These are phyloP conservation scores for Ips typographus DNA, from an alignment of 1,140 invertebrate species.

Conservation along the genomic window DNA sequence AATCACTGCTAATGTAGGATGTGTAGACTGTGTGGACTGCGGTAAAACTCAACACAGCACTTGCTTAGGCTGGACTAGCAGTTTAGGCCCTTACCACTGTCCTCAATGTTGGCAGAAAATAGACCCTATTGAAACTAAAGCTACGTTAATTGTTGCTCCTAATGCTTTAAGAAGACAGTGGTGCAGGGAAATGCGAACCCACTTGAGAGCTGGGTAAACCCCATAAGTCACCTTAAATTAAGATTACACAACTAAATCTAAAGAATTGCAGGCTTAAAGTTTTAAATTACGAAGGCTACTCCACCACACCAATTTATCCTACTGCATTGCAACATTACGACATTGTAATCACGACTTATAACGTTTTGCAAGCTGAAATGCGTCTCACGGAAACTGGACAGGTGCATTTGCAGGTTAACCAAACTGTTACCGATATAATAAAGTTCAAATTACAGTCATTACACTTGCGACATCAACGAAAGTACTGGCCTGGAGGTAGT, in stretches of 20 bases:
- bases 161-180: conserved; percentile 69
- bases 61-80: conserved; percentile 60
- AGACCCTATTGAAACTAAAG: conserved; percentile 57
- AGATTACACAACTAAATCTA: neutral
- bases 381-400: conserved; percentile 51
- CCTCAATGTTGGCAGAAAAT: conserved; percentile 64
- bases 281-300: conserved; percentile 59
- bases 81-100: conserved; percentile 57
- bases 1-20: conserved; percentile 16
- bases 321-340: conserved; percentile 66
- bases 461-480: conserved; percentile 57
- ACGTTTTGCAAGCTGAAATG: conserved; percentile 63
- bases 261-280: conserved; percentile 54
- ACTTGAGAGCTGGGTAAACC: conserved; percentile 55
- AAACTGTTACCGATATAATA: conserved; percentile 1
- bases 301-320: conserved; percentile 67
- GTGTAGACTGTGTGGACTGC: conserved; percentile 59
- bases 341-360: conserved; percentile 75
- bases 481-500: conserved; percentile 61
- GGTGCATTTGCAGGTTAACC: conserved; percentile 18
- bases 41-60: conserved; percentile 60
- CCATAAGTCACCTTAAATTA: neutral
- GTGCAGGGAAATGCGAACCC: conserved; percentile 71
- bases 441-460: conserved; percentile 28
- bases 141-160: conserved; percentile 77